Conservation (phyloP, 1,140 invertebrate genomes). For the Neuroterus valhalla region DNA sequence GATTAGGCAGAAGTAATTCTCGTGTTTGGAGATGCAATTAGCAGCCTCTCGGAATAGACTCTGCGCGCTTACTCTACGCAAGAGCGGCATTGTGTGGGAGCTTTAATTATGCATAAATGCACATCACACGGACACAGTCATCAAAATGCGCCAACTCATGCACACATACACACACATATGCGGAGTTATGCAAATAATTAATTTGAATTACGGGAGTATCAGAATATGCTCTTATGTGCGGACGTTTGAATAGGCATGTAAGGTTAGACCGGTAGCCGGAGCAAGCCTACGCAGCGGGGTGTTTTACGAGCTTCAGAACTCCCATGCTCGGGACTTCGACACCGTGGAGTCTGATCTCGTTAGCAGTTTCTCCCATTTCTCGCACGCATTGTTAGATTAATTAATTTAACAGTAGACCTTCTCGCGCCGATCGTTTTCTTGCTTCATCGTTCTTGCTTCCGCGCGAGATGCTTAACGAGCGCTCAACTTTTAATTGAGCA, state of each 20-base stretch:
- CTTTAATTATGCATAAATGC: constrained; percentile 46
- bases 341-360: constrained; percentile 42
- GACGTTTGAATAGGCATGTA: neutral
- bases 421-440: constrained; percentile 45
- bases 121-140: neutral
- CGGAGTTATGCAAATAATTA: constrained; percentile 64
- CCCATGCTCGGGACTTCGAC: constrained; percentile 30
- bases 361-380: constrained; percentile 52
- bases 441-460: constrained; percentile 12
- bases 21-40: constrained; percentile 47
- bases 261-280: constrained; percentile 7
- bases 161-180: too few relatives aligned
- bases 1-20: constrained; percentile 32
- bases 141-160: too few relatives aligned
- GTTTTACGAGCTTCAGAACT: constrained; percentile 55
- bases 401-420: constrained; percentile 52
- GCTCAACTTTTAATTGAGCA: too few relatives aligned
- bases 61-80: constrained; percentile 13
- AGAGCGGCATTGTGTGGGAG: constrained; percentile 22
- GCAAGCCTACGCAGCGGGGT: constrained; percentile 34
- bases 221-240: constrained; percentile 52
- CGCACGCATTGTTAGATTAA: constrained; percentile 58
- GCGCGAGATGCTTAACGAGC: neutral
- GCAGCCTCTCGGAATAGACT: constrained; percentile 35
- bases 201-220: constrained; percentile 58